Evolutionary conservation across 2,113 vertebrate species (phyloP).

Genomic region (Dunckerocampus dactyliophorus): DNA sequence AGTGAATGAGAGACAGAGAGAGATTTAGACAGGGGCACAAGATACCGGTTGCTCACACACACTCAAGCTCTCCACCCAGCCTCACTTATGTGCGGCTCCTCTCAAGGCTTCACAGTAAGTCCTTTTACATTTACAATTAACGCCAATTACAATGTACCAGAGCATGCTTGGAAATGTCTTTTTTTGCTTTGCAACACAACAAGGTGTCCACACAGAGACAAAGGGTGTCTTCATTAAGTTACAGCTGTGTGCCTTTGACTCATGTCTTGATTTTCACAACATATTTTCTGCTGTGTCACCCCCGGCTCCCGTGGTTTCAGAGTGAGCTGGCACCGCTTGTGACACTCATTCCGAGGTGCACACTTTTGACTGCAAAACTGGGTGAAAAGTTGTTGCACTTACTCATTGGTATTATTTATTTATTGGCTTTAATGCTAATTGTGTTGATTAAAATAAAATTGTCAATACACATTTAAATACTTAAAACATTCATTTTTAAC

Average conservation of each 20-base stretch:
- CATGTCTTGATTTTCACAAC: conserved; percentile 44
- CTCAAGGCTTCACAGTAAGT: conserved; percentile 69
- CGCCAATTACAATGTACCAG: not conserved
- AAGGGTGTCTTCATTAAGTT: not conserved
- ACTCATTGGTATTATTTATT: too few relatives aligned
- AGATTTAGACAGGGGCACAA: conserved; percentile 22
- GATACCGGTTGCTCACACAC: conserved; percentile 44
- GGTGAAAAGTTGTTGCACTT: conserved; percentile 22
- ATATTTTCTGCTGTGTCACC: conserved; percentile 56
- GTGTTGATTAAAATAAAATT: too few relatives aligned
- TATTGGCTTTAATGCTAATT: too few relatives aligned
- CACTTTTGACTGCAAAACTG: conserved; percentile 31
- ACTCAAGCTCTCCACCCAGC: conserved; percentile 36
- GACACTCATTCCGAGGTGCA: conserved; percentile 54
- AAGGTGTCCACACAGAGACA: not conserved
- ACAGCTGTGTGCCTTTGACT: conserved; percentile 49
- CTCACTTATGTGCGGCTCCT: conserved; percentile 67
- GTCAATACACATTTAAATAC: too few relatives aligned
- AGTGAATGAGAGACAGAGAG: conserved; percentile 19
- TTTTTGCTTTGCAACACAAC: not conserved
- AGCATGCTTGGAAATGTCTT: not conserved
- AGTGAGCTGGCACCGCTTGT: conserved; percentile 45
- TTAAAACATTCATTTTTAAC: too few relatives aligned
- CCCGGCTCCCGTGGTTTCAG: conserved; percentile 44
- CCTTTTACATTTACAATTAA: conserved; percentile 16